Base-by-base conservation (phyloP, 2,888 invertebrate genomes). In the Coenonympha glycerion region DNA sequence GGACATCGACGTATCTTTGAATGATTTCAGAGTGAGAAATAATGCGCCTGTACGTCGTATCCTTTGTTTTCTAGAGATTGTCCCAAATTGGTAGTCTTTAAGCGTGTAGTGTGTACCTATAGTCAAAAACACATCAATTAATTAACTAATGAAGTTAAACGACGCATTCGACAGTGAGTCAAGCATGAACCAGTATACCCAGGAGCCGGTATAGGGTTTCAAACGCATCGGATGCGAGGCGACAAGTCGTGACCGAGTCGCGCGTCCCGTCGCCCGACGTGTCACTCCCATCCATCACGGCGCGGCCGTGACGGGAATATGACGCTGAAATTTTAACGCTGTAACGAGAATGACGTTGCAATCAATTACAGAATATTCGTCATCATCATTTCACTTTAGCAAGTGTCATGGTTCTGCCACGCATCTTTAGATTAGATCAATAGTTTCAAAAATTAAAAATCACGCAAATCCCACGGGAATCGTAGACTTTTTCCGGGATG, bases 201-300 rank as follows among this genome's bases (percentile, higher is more conserved):
- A 41, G 44, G 36, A 33, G 31, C 18, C 26, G 49, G 76, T 69
- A 63, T 81, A 63, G 47, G 55, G 62, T 84, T 79, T 78, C 83
- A 81, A 79, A 81, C 66, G 69, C 60, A 67, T 70, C 68, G 60
- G 62, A 65, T 60, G 65, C 61, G 58, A 68, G 71, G 77, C 76
- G 84, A 76, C 76, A 79, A 80, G 68, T 81, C 81, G 78, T 80
- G 77, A 81, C 79, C 66, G 71, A 61, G 76, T 67, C 75, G 67
- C 60, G 57, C 50, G 53, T 57, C 59, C 52, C 15, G 47, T 46
- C 53, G 47, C 57, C 62, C 58, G 58, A 55, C 41, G 42, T 21
- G 42, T 60, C 60, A 57, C 63, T 60, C 62, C 59, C 65, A 75
- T 74, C 78, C 62, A 68, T 76, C 77, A 74, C 56, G 61, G 60